Base-by-base conservation (phyloP, 2,113 vertebrate genomes). In the Pterocles orientalis region DNA sequence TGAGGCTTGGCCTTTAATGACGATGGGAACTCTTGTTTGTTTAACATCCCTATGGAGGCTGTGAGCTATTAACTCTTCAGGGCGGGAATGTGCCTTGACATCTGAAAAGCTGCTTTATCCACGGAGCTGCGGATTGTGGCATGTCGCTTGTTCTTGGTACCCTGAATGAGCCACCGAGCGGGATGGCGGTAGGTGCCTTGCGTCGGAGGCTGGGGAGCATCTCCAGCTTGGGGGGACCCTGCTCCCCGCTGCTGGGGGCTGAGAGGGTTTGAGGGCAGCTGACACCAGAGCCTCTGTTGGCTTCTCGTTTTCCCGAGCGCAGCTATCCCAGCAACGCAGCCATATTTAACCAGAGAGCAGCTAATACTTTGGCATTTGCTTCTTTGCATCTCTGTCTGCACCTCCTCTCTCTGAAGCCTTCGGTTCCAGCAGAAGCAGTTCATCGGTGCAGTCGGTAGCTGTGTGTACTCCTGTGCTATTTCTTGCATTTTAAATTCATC, bases 81-180 rank as follows among this genome's bases (percentile, higher is more conserved):
- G 14, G 13, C 75, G 50, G 54, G n/a, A 41, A 14, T 4, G 34
- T 34, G 26, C 78, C 34, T 47, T 28, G 31, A 11, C 33, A 3
- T 8, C 75, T 41, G 58, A n/a, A 29, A 34, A 72, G 53, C 53
- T 53, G 90, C 68, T 68, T 53, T 47, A 28, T 33, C 62, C 64
- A 20, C 11, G 33, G 58, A 69, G 34, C 0, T 50, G 60, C 6
- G 70, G 39, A 3, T 20, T 20, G 69, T 7, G 36, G n/a, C 18
- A 0, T 9, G 10, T 10, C 29, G 62, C 33, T 87, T 3, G 0
- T 29, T 34, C 41, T 58, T 1, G 24, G 39, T 14, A 5, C 10
- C 25, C 20, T 14, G 39, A 26, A 18, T 11, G 45, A 58, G 10
- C 3, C 28, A 28, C 41, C 48, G 3, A 41, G 43, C 53, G 25